Conservation (phyloP, 2,797 vertebrate species). For the Ctenochaetus hawaiiensis region DNA sequence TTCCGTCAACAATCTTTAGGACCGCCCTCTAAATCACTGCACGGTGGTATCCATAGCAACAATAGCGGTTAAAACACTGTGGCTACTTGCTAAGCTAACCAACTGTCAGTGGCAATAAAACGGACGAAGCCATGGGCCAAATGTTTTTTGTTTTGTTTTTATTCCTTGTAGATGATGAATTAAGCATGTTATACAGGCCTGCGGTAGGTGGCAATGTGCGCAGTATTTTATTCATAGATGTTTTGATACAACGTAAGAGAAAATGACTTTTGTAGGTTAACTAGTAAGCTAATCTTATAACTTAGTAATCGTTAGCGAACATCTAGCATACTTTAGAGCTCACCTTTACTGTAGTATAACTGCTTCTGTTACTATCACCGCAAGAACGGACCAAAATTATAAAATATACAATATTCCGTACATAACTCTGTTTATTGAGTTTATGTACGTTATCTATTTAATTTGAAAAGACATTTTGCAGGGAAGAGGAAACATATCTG, state of each 20-base stretch:
- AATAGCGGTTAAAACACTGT: background rate
- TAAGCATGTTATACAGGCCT: background rate
- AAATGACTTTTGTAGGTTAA: background rate
- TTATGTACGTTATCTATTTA: background rate
- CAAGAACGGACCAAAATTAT: too few relatives aligned
- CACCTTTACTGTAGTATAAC: too few relatives aligned
- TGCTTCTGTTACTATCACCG: too few relatives aligned
- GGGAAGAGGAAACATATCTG: background rate
- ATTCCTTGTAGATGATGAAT: background rate
- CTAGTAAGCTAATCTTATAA: background rate
- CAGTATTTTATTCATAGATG: background rate
- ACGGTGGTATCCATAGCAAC: conserved; percentile 6
- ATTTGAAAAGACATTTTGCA: background rate
- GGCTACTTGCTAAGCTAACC: background rate
- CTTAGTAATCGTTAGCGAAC: background rate
- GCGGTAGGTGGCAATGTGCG: background rate
- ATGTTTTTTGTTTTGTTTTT: too few relatives aligned
- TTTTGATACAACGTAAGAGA: background rate
- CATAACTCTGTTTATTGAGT: background rate
- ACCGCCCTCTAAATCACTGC: background rate
- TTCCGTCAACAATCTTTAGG: background rate
- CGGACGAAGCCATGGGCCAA: background rate
- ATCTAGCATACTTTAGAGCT: too few relatives aligned
- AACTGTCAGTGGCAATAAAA: background rate
- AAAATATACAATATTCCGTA: fast-evolving